These are phyloP conservation scores for Alcedo atthis DNA, from an alignment of 2,797 vertebrate genomes.

Conservation along the genomic window DNA sequence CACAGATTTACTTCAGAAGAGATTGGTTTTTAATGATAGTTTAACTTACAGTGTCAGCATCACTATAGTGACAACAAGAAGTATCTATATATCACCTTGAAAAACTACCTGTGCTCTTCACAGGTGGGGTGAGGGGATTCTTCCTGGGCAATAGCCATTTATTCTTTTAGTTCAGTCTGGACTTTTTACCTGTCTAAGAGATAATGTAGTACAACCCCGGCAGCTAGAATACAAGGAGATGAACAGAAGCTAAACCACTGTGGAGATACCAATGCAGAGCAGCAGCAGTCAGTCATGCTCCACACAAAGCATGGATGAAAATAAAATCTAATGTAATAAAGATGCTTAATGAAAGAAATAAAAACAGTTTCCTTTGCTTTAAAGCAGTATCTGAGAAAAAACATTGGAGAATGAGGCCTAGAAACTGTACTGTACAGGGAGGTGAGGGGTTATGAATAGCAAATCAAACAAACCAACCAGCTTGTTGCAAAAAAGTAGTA, in stretches of 20 bases:
- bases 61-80: neutral
- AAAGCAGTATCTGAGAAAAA: neutral
- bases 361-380: neutral
- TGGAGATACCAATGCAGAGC: neutral
- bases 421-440: neutral
- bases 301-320: neutral
- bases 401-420: neutral
- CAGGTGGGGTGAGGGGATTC: fast-evolving
- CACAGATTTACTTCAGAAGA: neutral
- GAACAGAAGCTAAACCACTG: neutral
- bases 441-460: neutral
- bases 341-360: neutral
- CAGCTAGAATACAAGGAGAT: neutral
- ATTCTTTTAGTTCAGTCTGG: neutral
- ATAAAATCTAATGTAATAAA: neutral
- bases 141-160: neutral
- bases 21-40: neutral
- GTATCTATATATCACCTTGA: neutral
- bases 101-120: neutral
- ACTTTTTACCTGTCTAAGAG: neutral
- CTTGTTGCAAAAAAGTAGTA: neutral
- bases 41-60: neutral
- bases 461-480: neutral
- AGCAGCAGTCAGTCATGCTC: neutral
- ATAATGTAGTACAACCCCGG: neutral